Conservation (phyloP, 2,888 invertebrate species). For the Parapristionchus giblindavisi region DNA sequence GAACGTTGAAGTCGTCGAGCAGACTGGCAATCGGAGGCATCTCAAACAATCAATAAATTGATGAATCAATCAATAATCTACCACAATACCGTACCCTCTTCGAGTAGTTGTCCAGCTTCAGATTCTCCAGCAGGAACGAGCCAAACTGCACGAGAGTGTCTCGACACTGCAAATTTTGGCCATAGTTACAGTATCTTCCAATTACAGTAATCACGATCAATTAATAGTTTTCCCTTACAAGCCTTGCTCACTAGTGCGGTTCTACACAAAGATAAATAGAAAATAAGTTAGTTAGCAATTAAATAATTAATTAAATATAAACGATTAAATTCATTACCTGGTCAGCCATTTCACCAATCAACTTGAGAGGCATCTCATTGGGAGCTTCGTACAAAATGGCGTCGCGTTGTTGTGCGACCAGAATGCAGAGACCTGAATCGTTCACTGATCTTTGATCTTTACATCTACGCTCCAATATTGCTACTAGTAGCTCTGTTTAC, state of each 20-base stretch:
- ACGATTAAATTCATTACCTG: slow-evolving; percentile 71
- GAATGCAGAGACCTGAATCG: slow-evolving; percentile 81
- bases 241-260: too few relatives aligned
- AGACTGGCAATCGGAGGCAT: slow-evolving; percentile 52
- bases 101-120: slow-evolving; percentile 91
- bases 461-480: too few relatives aligned
- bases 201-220: not conserved
- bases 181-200: slow-evolving; percentile 34
- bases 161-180: slow-evolving; percentile 80
- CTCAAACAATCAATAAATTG: not conserved
- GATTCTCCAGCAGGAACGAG: slow-evolving; percentile 89
- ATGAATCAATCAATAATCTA: not conserved
- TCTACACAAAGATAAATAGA: too few relatives aligned
- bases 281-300: too few relatives aligned
- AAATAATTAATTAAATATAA: not conserved
- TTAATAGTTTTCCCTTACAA: too few relatives aligned
- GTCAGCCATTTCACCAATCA: slow-evolving; percentile 82
- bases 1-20: slow-evolving; percentile 85
- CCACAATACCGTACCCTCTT: slow-evolving; percentile 36
- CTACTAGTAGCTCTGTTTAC: too few relatives aligned
- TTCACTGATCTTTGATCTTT: too few relatives aligned
- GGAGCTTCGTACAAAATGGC: slow-evolving; percentile 82
- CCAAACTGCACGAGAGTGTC: slow-evolving; percentile 98
- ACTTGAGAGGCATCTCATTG: slow-evolving; percentile 73
- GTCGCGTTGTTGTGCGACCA: slow-evolving; percentile 96